Conservation (phyloP, 1,140 invertebrate species). For the Diachasma alloeum region DNA sequence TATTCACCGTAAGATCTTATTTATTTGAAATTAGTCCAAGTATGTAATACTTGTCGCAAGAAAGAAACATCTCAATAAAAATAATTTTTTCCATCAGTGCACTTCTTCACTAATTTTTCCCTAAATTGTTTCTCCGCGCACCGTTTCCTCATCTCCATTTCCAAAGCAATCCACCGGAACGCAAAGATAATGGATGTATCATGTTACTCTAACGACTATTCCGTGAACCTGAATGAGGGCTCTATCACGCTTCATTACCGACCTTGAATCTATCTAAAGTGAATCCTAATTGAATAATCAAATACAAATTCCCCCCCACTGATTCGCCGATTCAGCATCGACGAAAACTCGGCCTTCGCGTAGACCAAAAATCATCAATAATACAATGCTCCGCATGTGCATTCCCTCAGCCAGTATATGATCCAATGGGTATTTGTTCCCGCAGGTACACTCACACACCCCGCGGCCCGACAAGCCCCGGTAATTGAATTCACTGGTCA, state of each 20-base stretch:
- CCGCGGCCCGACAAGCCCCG: constrained; percentile 25
- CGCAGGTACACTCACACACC: constrained; percentile 16
- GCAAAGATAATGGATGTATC: neutral
- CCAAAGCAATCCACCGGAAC: neutral
- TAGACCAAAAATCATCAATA: neutral
- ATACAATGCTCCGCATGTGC: neutral
- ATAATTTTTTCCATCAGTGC: too few relatives aligned
- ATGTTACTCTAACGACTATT: neutral
- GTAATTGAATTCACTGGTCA: constrained; percentile 39
- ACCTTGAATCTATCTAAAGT: neutral
- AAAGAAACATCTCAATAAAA: too few relatives aligned
- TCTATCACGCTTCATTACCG: neutral
- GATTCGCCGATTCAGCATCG: neutral
- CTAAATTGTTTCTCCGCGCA: too few relatives aligned
- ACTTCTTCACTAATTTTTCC: too few relatives aligned
- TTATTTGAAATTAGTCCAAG: too few relatives aligned
- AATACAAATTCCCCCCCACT: neutral
- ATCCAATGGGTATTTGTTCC: constrained; percentile 5
- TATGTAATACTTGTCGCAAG: too few relatives aligned
- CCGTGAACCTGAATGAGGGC: neutral
- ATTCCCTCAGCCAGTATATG: neutral
- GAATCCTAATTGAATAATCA: neutral
- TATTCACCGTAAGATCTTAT: too few relatives aligned
- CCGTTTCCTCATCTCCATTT: too few relatives aligned
- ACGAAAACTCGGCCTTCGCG: too few relatives aligned